Evolutionary conservation across 2,888 invertebrate genomes (phyloP), one percentile per base, ranked within the genome.

Genomic region (Myopa tessellatipennis): DNA sequence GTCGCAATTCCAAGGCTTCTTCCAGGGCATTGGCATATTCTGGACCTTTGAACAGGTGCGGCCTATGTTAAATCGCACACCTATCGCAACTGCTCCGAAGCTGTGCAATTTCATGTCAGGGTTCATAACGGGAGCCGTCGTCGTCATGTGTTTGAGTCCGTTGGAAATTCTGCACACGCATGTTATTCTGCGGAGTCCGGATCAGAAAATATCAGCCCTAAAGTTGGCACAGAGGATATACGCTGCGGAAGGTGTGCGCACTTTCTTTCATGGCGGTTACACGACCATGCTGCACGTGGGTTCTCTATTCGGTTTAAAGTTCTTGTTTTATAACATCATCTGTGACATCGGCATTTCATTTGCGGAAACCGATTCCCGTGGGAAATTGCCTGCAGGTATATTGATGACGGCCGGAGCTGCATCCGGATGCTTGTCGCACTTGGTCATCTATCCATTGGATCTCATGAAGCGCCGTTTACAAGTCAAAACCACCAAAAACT

Each of bases 401-500:
- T 14, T 79, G n/a, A 12, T 77, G 10, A n/a, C 60, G 4, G 65
- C 74, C 4, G 79, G 79, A 18, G 77, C 63, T 10, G 65, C n/a
- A 6, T 40, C 79, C 8, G 79, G 79, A n/a, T 14, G 70, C 12
- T 14, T 45, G 6, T 63, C 79, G 16, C 77, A 77, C 60, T 0
- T 68, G 26, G 16, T 71, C 12, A 68, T 52, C 0, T 77, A 77
- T 60, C 79, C 79, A 10, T 40, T 79, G 68, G 79, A 79, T n/a
- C 52, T 77, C 16, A 12, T 79, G 4, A 77, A 77, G 58, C 77
- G 79, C n/a, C 77, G 79, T 1, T 52, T 79, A 7, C 77, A 77
- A 18, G 36, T 77, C 18, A 16, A 52, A 12, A 36, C 58, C 14
- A 34, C 8, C 14, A 18, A 70, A 4, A 26, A 45, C 6, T 14